A percentile compares a stretch with the other conserved stretches of the same genome.
Conservation (phyloP, 2,797 vertebrate species). For the Bradypodion ventrale region DNA sequence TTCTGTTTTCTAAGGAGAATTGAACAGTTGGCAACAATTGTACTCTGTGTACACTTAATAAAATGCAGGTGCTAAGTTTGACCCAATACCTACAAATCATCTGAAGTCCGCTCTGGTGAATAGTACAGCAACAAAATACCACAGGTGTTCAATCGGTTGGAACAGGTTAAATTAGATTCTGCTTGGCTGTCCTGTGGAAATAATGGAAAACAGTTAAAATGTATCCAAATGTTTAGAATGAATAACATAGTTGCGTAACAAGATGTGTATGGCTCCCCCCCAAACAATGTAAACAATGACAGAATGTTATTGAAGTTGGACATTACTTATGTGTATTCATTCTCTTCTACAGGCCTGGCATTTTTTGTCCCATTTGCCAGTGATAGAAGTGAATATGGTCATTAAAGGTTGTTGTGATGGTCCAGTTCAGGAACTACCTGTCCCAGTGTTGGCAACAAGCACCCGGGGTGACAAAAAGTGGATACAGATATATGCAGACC, state of each 20-base stretch:
- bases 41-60: not conserved
- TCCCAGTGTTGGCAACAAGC: slow-evolving; percentile 75
- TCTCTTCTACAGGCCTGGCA: slow-evolving; percentile 84
- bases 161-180: not conserved
- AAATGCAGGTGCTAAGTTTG: not conserved
- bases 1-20: not conserved
- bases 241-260: slow-evolving; percentile 26
- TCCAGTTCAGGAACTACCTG: slow-evolving; percentile 66
- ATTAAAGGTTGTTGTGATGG: slow-evolving; percentile 92
- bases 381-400: slow-evolving; percentile 85
- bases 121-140: not conserved
- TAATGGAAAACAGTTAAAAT: slow-evolving; percentile 19
- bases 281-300: not conserved
- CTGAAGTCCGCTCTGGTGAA: not conserved
- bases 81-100: not conserved
- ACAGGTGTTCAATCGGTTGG: not conserved
- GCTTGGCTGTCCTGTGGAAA: not conserved
- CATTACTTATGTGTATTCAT: not conserved
- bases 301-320: slow-evolving; percentile 33
- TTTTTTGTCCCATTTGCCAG: slow-evolving; percentile 89
- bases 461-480: slow-evolving; percentile 83
- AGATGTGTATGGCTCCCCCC: not conserved
- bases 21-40: not conserved
- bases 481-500: slow-evolving; percentile 89
- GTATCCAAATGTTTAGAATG: slow-evolving; percentile 20